Base-by-base conservation (phyloP, 2,797 vertebrate genomes). In the Diceros bicornis region DNA sequence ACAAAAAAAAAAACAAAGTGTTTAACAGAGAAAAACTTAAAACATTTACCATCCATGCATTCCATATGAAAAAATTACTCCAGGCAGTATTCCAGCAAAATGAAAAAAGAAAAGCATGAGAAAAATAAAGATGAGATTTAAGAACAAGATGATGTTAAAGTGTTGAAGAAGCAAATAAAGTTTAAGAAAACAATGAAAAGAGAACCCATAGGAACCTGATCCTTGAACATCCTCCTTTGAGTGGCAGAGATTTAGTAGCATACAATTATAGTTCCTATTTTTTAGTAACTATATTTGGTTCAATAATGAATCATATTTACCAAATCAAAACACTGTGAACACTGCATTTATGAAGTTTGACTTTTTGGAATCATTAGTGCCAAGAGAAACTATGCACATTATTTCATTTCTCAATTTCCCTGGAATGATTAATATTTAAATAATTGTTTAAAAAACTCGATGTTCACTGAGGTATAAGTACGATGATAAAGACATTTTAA, bases 321-420 rank as follows among this genome's bases (percentile, higher is more conserved):
- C 95, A 90, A 93, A 91, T 57, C 74, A 68, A 74, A 81, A 66
- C 20, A 64, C 41, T 34, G 6, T 74, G 87, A 78, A 97, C 9
- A 29, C 29, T 18, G 1, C 55, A n/a, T 69, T 94, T 91, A 95
- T 37, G 13, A 93, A 86, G 32, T n/a, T 27, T 85, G 71, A 88
- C 68, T 66, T 13, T 71, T 66, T 77, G 55, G 55, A 91, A 64
- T 95, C 64, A 74, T 41, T 16, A 92, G 18, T 61, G 32, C 57
- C 41, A 95, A 86, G 18, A 89, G 44, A 66, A 79, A 89, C 55
- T 74, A 79, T 37, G 69, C 13, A 62, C 6, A 68, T 59, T 59
- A 87, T 69, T 91, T 88, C 64, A 93, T 75, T 81, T 91, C n/a
- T 96, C 34, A 47, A 81, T 86, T 94, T 95, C 68, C 37, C 41